Base-by-base conservation (phyloP, 2,888 invertebrate species). In the Lysandra coridon region DNA sequence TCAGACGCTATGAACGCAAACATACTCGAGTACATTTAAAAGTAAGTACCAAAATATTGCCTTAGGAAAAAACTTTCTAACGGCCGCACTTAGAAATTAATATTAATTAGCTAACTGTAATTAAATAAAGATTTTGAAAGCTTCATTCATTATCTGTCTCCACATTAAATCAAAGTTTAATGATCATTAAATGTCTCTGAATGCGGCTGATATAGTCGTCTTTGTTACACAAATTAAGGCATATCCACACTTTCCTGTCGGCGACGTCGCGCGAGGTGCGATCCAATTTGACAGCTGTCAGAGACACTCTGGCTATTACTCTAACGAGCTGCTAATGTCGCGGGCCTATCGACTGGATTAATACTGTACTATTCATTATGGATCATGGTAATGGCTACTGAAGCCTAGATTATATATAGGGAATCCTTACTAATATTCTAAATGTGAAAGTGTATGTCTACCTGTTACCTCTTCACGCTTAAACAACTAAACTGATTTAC, bases 231-330 rank as follows among this genome's bases (percentile, higher is more conserved):
- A 49, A 64, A 78, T 69, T 30, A 57, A 62, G 79, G 74, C 86
- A 62, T 79, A 86, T 91, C 91, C 88, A 87, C 81, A 79, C 82
- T 85, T 87, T 80, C 80, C 85, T 81, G 78, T 73, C 81, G 80
- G 83, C 85, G 84, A 85, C 89, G 89, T 90, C 90, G 89, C 90
- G 92, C 91, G 89, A 84, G 89, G 90, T 91, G 91, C 91, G 90
- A 93, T 93, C 91, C 92, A 92, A 90, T 92, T 92, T 93, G 93
- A 92, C 93, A 92, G 91, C 91, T 93, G 94, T 93, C 93, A 93
- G 92, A 91, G 88, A 92, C 94, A 94, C 89, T 90, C 90, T 85
- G 85, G 88, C 90, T 90, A 91, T 91, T 91, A 86, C 87, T 88
- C 87, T 89, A 90, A 91, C 91, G 91, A 90, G 88, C 89, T 90